phyloP scores from a whole-genome alignment of 2,888 invertebrate genomes.

The Junonia oenone region DNA sequence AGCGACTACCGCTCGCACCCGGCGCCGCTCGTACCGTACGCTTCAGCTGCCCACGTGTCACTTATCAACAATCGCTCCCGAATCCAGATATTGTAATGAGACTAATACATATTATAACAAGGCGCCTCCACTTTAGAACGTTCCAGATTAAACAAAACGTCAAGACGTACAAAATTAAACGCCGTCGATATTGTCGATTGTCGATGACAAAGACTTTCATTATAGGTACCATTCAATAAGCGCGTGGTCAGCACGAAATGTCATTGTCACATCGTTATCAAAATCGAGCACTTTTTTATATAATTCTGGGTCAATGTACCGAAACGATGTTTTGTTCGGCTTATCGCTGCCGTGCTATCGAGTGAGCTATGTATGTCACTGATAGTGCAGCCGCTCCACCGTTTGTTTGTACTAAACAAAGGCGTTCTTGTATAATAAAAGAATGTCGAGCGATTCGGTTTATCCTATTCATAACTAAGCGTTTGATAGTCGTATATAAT shows the following conservation, averaged over 20 bases:
- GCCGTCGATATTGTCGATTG: not conserved
- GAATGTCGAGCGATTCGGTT: constrained; percentile 9
- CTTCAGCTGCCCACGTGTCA: constrained; percentile 19
- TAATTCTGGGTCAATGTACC: constrained; percentile 79
- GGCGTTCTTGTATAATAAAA: constrained; percentile 30
- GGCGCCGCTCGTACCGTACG: constrained; percentile 7
- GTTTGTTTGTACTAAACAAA: constrained; percentile 49
- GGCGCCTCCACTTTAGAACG: not conserved
- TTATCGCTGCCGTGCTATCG: constrained; percentile 65
- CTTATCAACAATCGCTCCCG: not conserved
- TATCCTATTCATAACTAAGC: constrained; percentile 2
- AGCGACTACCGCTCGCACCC: constrained; percentile 31
- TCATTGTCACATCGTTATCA: constrained; percentile 72
- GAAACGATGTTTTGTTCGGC: constrained; percentile 69
- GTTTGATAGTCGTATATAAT: not conserved
- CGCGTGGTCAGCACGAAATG: constrained; percentile 56
- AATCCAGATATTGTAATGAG: not conserved
- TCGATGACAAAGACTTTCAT: constrained; percentile 14
- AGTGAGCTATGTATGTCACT: constrained; percentile 69
- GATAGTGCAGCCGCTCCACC: constrained; percentile 57
- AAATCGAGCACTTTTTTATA: constrained; percentile 73
- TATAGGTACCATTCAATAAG: constrained; percentile 18
- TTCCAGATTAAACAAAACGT: not conserved
- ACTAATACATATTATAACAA: not conserved
- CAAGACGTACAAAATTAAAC: not conserved